Conservation (phyloP, 2,797 vertebrate species). For the Pyrocephalus nanus region DNA sequence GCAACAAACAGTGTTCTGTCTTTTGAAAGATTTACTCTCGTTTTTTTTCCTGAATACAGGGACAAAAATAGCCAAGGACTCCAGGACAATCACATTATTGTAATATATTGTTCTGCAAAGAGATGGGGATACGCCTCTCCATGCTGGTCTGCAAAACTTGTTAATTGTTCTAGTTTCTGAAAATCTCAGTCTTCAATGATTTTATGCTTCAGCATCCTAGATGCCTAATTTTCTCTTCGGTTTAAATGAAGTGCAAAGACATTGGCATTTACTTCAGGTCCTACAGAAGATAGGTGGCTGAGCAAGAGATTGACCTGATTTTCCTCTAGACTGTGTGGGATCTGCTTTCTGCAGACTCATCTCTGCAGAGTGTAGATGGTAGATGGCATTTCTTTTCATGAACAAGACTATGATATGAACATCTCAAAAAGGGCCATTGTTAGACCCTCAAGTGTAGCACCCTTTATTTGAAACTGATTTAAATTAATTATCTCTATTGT, state of each 20-base stretch:
- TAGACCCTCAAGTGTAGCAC: not conserved
- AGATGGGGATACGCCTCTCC: not conserved
- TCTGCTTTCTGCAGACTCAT: not conserved
- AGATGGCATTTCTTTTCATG: not conserved
- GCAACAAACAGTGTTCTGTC: not conserved
- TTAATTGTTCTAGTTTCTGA: not conserved
- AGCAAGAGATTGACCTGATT: not conserved
- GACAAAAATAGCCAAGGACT: not conserved
- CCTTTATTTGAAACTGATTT: not conserved
- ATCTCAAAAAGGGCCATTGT: not conserved
- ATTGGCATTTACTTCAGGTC: not conserved
- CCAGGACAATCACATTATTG: not conserved
- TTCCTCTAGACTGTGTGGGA: not conserved
- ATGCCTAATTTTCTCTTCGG: not conserved
- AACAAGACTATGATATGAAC: not conserved
- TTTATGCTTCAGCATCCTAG: not conserved
- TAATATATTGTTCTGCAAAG: not conserved
- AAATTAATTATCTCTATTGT: not conserved
- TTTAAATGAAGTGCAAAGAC: not conserved
- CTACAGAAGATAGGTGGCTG: not conserved
- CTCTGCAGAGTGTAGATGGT: not conserved
- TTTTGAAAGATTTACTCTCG: not conserved
- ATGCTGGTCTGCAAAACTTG: not conserved
- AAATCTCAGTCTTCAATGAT: not conserved
- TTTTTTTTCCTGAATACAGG: not conserved